Percentiles rank a stretch among this genome's conserved stretches.
phyloP scores from a whole-genome alignment of 2,888 invertebrate species.

The Drosophila parthenogenetica region DNA sequence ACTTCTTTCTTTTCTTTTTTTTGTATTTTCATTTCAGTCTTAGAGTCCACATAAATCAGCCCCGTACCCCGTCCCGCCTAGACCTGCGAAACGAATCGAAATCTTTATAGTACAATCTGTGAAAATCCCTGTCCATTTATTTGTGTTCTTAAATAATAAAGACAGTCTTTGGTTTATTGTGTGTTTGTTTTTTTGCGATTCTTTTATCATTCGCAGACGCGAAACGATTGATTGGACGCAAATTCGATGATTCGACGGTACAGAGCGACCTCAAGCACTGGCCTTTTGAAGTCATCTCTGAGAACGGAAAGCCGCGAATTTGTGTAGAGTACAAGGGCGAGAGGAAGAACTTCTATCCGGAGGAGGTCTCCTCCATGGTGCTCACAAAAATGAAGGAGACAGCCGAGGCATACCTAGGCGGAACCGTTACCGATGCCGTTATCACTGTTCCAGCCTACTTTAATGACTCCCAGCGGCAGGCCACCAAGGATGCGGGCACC shows the following conservation, averaged over 20 bases:
- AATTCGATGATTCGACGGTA: slow-evolving; percentile 94
- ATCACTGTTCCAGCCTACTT: slow-evolving; percentile 93
- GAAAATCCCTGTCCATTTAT: slow-evolving; percentile 39
- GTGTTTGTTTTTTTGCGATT: slow-evolving; percentile 22
- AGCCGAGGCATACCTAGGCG: slow-evolving; percentile 89
- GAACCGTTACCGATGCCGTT: slow-evolving; percentile 89
- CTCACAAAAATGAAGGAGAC: slow-evolving; percentile 96
- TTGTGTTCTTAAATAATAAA: slow-evolving; percentile 46
- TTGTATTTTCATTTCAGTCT: slow-evolving; percentile 78
- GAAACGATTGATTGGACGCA: slow-evolving; percentile 96
- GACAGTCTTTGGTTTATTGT: slow-evolving; percentile 5
- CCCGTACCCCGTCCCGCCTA: slow-evolving; percentile 45
- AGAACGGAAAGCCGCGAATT: slow-evolving; percentile 92
- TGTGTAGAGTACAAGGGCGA: slow-evolving; percentile 95
- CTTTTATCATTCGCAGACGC: slow-evolving; percentile 88
- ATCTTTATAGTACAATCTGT: slow-evolving; percentile 37
- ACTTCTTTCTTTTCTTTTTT: slow-evolving; percentile 51
- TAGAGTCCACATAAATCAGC: slow-evolving; percentile 66
- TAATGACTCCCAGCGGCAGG: slow-evolving; percentile 91
- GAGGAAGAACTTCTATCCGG: slow-evolving; percentile 94
- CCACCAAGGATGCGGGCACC: slow-evolving; percentile 93
- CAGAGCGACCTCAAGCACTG: slow-evolving; percentile 98
- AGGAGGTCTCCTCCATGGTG: slow-evolving; percentile 97
- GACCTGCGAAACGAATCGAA: slow-evolving; percentile 45
- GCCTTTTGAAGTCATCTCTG: slow-evolving; percentile 95